These are phyloP conservation scores for Danio choprae DNA, from an alignment of 2,797 vertebrate species.

Conservation along the genomic window DNA sequence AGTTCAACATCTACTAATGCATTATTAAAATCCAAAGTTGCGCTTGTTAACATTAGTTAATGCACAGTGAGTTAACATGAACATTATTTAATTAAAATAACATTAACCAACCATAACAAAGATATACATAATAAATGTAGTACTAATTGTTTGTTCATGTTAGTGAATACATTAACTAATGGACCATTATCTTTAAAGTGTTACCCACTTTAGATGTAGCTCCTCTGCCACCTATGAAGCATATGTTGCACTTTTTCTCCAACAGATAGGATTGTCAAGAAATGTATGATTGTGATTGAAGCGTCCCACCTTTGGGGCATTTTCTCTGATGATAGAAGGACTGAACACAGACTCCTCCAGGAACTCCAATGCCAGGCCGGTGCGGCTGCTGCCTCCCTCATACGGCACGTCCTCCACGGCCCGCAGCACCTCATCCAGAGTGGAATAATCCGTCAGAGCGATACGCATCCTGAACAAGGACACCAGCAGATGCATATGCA, in stretches of 20 bases:
- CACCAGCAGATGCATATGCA: neutral
- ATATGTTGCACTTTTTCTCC: neutral
- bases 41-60: too few relatives aligned
- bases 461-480: slow-evolving; percentile 78
- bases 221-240: neutral
- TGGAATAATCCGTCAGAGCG: slow-evolving; percentile 81
- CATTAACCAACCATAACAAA: too few relatives aligned
- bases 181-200: too few relatives aligned
- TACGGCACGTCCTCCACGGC: slow-evolving; percentile 77
- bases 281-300: slow-evolving; percentile 4
- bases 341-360: slow-evolving; percentile 78
- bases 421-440: slow-evolving; percentile 74
- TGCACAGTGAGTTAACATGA: too few relatives aligned
- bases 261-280: neutral
- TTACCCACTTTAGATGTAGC: neutral
- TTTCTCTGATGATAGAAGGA: slow-evolving; percentile 73
- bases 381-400: slow-evolving; percentile 78
- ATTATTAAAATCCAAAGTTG: too few relatives aligned
- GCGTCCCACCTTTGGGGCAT: slow-evolving; percentile 81
- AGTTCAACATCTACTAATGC: too few relatives aligned
- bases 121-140: too few relatives aligned
- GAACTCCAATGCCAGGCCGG: slow-evolving; percentile 80
- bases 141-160: too few relatives aligned
- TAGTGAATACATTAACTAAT: too few relatives aligned
- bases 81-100: too few relatives aligned